Percentiles rank a stretch among this genome's conserved stretches.
Conservation (phyloP, 2,888 invertebrate species). For the Drosophila demipolita region DNA sequence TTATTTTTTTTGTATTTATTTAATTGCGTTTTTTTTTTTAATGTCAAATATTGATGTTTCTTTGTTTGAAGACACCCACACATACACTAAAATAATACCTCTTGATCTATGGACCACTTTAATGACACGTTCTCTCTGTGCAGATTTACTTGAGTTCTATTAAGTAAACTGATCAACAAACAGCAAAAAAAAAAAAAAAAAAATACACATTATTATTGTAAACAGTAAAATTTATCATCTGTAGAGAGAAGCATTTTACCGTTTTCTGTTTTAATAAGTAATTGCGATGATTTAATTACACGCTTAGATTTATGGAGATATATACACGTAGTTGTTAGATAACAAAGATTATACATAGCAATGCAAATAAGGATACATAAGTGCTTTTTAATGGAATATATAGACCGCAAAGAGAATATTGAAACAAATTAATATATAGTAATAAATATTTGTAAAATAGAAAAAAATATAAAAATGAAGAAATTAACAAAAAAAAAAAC, state of each 20-base stretch:
- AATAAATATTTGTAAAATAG: constrained; percentile 58
- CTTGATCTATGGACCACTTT: constrained; percentile 77
- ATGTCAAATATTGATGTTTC: neutral
- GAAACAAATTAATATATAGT: constrained; percentile 46
- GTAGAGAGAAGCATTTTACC: constrained; percentile 6
- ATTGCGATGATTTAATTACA: constrained; percentile 10
- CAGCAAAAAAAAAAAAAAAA: constrained; percentile 17
- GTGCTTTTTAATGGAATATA: constrained; percentile 76
- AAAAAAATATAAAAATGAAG: constrained; percentile 26
- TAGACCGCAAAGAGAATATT: constrained; percentile 66
- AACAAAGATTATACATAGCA: constrained; percentile 30
- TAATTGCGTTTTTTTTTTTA: neutral
- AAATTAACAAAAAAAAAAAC: neutral
- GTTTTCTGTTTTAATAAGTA: constrained; percentile 9
- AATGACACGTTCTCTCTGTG: constrained; percentile 54
- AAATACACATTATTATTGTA: constrained; percentile 11
- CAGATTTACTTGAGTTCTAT: constrained; percentile 59
- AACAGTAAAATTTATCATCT: constrained; percentile 18
- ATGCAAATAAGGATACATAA: constrained; percentile 66
- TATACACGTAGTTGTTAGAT: constrained; percentile 31
- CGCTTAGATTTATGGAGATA: constrained; percentile 12
- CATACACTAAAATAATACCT: constrained; percentile 65
- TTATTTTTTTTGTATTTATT: neutral
- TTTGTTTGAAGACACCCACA: constrained; percentile 9
- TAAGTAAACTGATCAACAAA: constrained; percentile 43